Conservation (phyloP, 2,888 invertebrate genomes). For the Synanthedon myopaeformis region DNA sequence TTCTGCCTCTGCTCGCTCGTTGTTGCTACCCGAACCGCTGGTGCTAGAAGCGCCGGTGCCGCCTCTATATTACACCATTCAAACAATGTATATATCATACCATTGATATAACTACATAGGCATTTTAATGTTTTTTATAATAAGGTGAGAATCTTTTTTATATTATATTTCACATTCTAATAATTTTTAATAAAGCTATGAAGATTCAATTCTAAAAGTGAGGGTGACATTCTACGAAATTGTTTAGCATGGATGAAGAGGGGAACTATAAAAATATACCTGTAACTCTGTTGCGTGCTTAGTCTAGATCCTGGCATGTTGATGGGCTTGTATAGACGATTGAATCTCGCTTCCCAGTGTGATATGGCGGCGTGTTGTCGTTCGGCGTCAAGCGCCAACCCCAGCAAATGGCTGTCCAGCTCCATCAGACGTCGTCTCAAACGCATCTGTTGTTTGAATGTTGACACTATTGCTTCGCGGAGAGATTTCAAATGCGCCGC, state of each 20-base stretch:
- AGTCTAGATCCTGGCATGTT: slow-evolving; percentile 68
- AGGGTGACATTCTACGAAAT: too few species aligned
- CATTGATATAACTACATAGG: too few species aligned
- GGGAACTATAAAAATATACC: slow-evolving; percentile 30
- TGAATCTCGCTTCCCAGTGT: slow-evolving; percentile 89
- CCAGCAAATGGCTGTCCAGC: slow-evolving; percentile 88
- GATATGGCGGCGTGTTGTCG: slow-evolving; percentile 89
- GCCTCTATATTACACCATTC: slow-evolving; percentile 16
- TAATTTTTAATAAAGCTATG: too few species aligned
- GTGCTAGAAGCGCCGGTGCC: slow-evolving; percentile 12
- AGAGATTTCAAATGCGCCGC: slow-evolving; percentile 73
- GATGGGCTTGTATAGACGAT: slow-evolving; percentile 76
- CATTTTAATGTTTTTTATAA: too few species aligned
- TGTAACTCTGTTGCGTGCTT: slow-evolving; percentile 73
- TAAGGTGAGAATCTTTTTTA: too few species aligned
- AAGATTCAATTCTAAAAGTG: too few species aligned
- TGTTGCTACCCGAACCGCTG: slow-evolving; percentile 21
- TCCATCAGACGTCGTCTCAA: slow-evolving; percentile 88
- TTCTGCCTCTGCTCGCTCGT: slow-evolving; percentile 71
- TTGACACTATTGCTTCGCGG: slow-evolving; percentile 87
- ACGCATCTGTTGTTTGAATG: slow-evolving; percentile 94
- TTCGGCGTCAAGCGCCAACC: slow-evolving; percentile 89
- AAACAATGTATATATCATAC: neutral
- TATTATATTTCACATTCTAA: too few species aligned
- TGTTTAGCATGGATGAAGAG: too few species aligned